Evolutionary conservation across 2,888 invertebrate species (phyloP), one percentile per base, ranked within the genome.

Genomic region (Quadriops clusia): DNA sequence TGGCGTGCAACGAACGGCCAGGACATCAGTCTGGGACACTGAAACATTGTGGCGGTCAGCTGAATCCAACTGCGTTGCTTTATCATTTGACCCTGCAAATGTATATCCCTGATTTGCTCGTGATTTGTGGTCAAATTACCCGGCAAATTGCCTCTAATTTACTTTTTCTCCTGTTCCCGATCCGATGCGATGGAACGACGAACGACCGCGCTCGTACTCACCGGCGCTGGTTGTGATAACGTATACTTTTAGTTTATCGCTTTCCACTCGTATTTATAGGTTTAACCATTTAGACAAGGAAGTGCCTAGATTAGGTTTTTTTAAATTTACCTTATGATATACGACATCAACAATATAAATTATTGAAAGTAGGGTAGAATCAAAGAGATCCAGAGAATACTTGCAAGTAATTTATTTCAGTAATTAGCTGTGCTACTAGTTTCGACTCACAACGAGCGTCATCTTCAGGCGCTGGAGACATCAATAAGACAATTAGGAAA

Each of bases 41-140:
- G 52, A 54, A 53, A 50, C 52, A 54, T 53, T 47, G 44, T 50
- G 36, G 47, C 39, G 53, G 53, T 54, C 53, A 52, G 50, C 51
- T 51, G 52, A 46, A 49, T 46, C 49, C 50, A 53, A 55, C 54
- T 50, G 51, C 46, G 39, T 43, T 46, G 45, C 49, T 54, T 49
- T 50, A 51, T 52, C 53, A 54, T 50, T 41, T 39, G 36, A 37
- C 36, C 35, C 34, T 34, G 38, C 28, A 25, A 29, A 45, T 49
- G 48, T 50, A 51, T 47, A 41, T 44, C 39, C 36, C 42, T 45
- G 50, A 52, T 54, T 54, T 47, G 45, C 46, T 46, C 42, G 51
- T 52, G 51, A 53, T 53, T 53, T 52, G 52, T 52, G 46, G 39
- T 37, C 47, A 44, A 54, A 53, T 52, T 52, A 53, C 42, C 44